Evolutionary conservation across 2,797 vertebrate genomes (phyloP).

Genomic region (Gorsachius magnificus): DNA sequence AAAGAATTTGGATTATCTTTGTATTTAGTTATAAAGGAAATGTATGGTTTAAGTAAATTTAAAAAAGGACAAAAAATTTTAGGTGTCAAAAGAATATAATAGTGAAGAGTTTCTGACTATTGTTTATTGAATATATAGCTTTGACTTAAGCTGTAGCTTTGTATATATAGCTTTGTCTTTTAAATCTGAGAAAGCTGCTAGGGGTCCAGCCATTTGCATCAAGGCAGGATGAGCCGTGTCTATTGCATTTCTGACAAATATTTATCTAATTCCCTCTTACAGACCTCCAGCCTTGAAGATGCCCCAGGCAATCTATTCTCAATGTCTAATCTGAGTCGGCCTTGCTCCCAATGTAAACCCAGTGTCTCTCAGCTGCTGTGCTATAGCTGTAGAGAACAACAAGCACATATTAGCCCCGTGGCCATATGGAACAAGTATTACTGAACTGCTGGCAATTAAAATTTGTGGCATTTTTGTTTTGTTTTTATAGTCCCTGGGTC

Average conservation of each 20-base stretch:
- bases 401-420: background rate
- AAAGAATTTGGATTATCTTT: background rate
- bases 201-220: background rate
- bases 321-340: background rate
- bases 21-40: background rate
- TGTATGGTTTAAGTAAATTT: background rate
- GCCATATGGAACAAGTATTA: background rate
- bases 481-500: background rate
- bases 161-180: background rate
- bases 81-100: background rate
- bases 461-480: background rate
- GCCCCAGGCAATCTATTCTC: background rate
- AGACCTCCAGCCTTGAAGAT: background rate
- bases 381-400: background rate
- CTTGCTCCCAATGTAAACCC: background rate
- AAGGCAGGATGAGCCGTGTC: background rate
- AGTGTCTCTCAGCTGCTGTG: background rate
- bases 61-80: conserved; percentile 13
- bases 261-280: background rate
- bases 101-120: background rate
- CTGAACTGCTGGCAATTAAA: background rate
- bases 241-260: background rate
- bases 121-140: background rate
- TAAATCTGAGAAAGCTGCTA: background rate
- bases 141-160: background rate